Evolutionary conservation across 2,888 invertebrate genomes (phyloP).

Genomic region (Danaus chrysippus): DNA sequence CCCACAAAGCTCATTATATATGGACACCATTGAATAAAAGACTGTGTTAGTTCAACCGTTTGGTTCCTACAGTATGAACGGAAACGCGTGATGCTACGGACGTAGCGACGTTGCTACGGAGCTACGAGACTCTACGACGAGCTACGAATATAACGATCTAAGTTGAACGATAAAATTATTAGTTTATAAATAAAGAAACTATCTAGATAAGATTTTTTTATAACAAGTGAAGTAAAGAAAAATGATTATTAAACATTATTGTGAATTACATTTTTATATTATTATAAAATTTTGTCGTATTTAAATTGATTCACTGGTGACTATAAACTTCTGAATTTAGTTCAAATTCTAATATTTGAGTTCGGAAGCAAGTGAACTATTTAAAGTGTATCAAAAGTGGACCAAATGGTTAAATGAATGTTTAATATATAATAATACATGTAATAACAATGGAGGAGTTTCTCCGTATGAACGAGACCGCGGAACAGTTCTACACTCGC

Average conservation of each 20-base stretch:
- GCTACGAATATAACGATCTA: constrained; percentile 15
- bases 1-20: too few species aligned
- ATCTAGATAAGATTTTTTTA: background rate
- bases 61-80: constrained; percentile 8
- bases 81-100: constrained; percentile 36
- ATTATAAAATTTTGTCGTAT: too few species aligned
- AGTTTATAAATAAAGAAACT: background rate
- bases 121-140: constrained; percentile 18
- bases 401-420: background rate
- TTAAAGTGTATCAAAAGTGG: background rate
- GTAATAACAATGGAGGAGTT: constrained; percentile 48
- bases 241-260: background rate
- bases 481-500: constrained; percentile 50
- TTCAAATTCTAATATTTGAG: background rate
- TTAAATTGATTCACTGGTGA: too few species aligned
- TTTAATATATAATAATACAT: background rate
- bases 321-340: too few species aligned
- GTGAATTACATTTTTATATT: too few species aligned
- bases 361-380: background rate
- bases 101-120: constrained; percentile 39
- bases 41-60: too few species aligned
- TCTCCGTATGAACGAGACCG: constrained; percentile 53
- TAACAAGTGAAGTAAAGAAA: background rate
- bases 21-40: too few species aligned
- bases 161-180: background rate